Conservation (phyloP, 1,140 invertebrate species). For the Drosophila nebulosa region DNA sequence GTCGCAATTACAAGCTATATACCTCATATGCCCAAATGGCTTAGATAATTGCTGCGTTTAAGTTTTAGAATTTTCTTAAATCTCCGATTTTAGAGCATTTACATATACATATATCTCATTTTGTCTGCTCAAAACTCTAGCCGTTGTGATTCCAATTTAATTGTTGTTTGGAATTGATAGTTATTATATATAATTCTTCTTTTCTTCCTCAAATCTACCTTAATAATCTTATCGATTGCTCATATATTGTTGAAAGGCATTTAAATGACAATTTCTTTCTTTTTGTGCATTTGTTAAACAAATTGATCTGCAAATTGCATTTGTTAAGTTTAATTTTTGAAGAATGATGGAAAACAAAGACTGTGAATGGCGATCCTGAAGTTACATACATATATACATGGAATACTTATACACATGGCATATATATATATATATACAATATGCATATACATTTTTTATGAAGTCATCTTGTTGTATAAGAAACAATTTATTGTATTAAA, state of each 20-base stretch:
- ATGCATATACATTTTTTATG: slow-evolving; percentile 34
- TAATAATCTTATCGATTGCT: not conserved
- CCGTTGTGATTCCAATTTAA: slow-evolving; percentile 6
- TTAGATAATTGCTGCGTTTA: slow-evolving; percentile 15
- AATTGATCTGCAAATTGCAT: slow-evolving; percentile 34
- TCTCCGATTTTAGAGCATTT: not conserved
- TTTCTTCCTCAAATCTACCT: not conserved
- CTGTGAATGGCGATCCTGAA: slow-evolving; percentile 69
- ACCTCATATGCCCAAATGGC: slow-evolving; percentile 70
- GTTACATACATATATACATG: slow-evolving; percentile 56
- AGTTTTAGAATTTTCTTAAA: slow-evolving; percentile 13
- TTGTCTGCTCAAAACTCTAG: slow-evolving; percentile 1
- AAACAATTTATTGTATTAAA: slow-evolving; percentile 53
- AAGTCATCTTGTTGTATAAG: slow-evolving; percentile 54
- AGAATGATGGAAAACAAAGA: slow-evolving; percentile 49
- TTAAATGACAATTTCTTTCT: slow-evolving; percentile 1
- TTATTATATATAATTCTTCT: not conserved
- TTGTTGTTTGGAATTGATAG: not conserved
- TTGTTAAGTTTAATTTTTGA: slow-evolving; percentile 32
- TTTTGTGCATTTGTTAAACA: slow-evolving; percentile 22
- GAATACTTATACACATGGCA: slow-evolving; percentile 23
- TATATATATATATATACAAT: slow-evolving; percentile 20
- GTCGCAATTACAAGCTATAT: slow-evolving; percentile 62
- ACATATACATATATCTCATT: not conserved
- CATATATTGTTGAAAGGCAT: slow-evolving; percentile 11